A percentile compares a stretch with the other conserved stretches of the same genome.
phyloP scores from a whole-genome alignment of 2,113 vertebrate genomes.

The Bambusicola thoracicus region DNA sequence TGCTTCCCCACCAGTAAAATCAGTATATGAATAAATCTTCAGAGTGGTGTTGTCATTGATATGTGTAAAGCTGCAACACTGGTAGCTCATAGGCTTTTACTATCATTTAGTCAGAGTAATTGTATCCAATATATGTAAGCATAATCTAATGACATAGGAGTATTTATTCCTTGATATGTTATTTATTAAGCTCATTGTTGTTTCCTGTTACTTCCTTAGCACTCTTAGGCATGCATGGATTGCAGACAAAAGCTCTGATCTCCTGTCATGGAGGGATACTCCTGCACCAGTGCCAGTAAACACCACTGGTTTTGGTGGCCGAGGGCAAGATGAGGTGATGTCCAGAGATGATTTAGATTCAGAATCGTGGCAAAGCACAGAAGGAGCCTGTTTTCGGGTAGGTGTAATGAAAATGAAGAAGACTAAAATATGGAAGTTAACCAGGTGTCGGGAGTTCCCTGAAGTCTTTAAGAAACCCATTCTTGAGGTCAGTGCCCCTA shows the following conservation, averaged over 20 bases:
- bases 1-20: conserved; percentile 14
- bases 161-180: background rate
- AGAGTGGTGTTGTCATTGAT: background rate
- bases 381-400: background rate
- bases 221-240: background rate
- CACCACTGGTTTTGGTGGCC: background rate
- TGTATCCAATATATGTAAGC: background rate
- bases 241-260: background rate
- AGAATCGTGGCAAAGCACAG: background rate
- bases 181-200: background rate
- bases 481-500: background rate
- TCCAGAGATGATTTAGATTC: background rate
- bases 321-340: background rate
- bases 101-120: background rate
- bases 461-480: background rate
- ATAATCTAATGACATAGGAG: background rate
- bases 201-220: background rate
- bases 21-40: background rate
- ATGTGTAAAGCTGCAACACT: background rate
- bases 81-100: background rate
- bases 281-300: background rate
- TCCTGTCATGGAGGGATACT: background rate
- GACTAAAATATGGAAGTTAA: background rate
- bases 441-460: background rate
- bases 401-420: background rate